Evolutionary conservation across 2,888 invertebrate genomes (phyloP), one percentile per base, ranked within the genome.

Genomic region (Ophion ellenae): DNA sequence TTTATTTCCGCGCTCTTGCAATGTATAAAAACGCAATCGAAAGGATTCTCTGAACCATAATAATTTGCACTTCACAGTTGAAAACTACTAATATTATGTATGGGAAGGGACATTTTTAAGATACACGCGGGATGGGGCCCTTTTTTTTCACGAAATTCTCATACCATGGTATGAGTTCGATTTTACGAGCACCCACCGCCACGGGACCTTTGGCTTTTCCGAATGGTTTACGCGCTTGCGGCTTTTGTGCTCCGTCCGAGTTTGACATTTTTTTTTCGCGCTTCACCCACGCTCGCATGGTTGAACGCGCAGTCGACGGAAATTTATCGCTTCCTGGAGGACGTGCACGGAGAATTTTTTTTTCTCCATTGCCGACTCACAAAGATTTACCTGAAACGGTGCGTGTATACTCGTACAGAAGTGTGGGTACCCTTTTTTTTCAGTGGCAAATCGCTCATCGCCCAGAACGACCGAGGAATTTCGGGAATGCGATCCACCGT

Each of bases 311-410:
- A 78, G 40, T 59, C 66, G 61, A 76, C 76, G 79, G 75, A 87
- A 87, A 88, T 88, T 88, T 88, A 88, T 87, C 85, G 86, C 67
- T 87, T 87, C 88, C 86, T 85, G 87, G 83, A 86, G 86, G 69
- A 81, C 63, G 61, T 45, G 67, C 53, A 63, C 53, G 74, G 64
- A 74, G 57, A 70, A 40, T 75, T 80, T 81, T 81, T 84, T 76
- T 81, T 63, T 76, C 14, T 47, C 11, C 47, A 4, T 40, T 17
- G 24, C 47, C 14, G 67, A n/a, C 36, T 70, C 24, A 74, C 75
- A 81, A 81, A 69, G 77, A 77, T 66, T 81, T 81, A 83, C 81
- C 83, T 78, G 77, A 57, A 78, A 78, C 73, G 61, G 40, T 40
- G 40, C 24, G 32, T 36, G 7, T n/a, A 24, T 57, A 28, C 45